Evolutionary conservation across 2,888 invertebrate genomes (phyloP), one percentile per base, ranked within the genome.

Genomic region (Autographa gamma): DNA sequence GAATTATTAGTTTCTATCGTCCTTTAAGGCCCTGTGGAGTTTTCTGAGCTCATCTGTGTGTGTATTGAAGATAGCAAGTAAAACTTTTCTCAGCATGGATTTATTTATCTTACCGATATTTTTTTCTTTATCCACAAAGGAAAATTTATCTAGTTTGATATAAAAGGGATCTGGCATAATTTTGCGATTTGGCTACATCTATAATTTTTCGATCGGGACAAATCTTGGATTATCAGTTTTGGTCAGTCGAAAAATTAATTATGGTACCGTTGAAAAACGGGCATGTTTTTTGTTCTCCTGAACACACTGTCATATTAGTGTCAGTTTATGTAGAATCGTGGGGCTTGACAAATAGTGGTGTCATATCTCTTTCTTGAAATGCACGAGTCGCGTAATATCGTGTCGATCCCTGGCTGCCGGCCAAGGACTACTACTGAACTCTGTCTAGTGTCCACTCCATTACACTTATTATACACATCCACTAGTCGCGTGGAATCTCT

Each of bases 391-490:
- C 77, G 81, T 83, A 84, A 86, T 87, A 88, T 86, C 83, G 76
- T 78, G 79, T 81, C 80, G 76, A 88, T 88, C 80, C 82, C 86
- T 92, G 92, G 92, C 90, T 38, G 63, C 64, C 41, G 66, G 88
- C 91, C 92, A 92, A 89, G 80, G 82, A 74, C 72, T 75, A 69
- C 81, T 76, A 71, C 74, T 82, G 80, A 83, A 87, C 84, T 83
- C 82, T 82, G 82, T 80, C 79, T 78, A 71, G 80, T 80, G 81
- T 85, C 85, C 83, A 83, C 83, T 85, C 82, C 74, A 84, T 80
- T 82, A 79, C 68, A 78, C 78, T 82, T 79, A 79, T 78, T 81
- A 80, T 69, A 73, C 68, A 69, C 63, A 77, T 78, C 69, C 63
- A 73, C 69, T 79, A 56, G 11, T 56, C 13, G 18, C 9, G 54